Evolutionary conservation across 2,888 invertebrate genomes (phyloP), one percentile per base, ranked within the genome.

Genomic region (Drosophila helvetica): DNA sequence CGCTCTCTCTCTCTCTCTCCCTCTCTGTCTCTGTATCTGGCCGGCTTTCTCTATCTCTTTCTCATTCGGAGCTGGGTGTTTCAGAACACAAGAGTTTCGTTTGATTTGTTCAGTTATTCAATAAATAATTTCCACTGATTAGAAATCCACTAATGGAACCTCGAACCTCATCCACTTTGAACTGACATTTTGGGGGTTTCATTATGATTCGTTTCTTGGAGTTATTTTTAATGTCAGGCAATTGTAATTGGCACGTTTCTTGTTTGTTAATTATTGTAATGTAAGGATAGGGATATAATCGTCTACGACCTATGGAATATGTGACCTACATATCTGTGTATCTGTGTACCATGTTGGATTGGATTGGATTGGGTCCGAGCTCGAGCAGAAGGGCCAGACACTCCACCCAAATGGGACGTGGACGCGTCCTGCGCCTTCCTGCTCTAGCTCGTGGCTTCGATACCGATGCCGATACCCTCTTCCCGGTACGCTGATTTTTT

Each of bases 191-290:
- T 30, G 8, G 38, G 18, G 42, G 48, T 27, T 27, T 27, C 27
- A 8, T 27, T 7, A 7, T 17, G 25, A 54, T 43, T 54, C 53
- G 48, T 15, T n/a, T 8, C 19, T 27, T 30, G 38, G 27, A 43
- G 25, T 52, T 54, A 48, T 53, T 63, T 42, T 55, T 51, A 48
- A 62, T 48, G 50, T 84, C 76, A 82, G 86, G 82, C 77, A 85
- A 82, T 82, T 72, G 53, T 77, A 64, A 82, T 80, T 80, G 86
- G 86, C 80, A 80, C 80, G 68, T 85, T 38, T 33, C n/a, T 38
- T 38, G 15, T 38, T 72, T 63, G 64, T 80, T 85, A 82, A 77
- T 79, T 66, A 38, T 63, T 57, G 50, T 72, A 63, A 54, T 57
- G 50, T 72, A 63, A 54, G 65, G 45, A n/a, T n/a, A n/a, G n/a